Evolutionary conservation across 2,888 invertebrate species (phyloP).

Genomic region (Lasioglossum figueresi): DNA sequence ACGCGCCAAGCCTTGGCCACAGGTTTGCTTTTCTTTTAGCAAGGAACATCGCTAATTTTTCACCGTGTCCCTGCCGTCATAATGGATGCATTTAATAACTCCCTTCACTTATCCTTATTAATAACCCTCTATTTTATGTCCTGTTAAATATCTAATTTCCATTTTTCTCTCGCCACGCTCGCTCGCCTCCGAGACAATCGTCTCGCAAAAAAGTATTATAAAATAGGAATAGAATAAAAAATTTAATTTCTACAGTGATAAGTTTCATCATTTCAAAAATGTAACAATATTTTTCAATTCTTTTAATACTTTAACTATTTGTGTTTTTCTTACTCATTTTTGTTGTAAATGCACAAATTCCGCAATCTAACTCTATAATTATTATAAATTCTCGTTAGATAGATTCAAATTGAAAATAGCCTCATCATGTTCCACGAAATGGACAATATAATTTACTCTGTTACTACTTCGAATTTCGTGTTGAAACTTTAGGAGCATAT

Average conservation of each 20-base stretch:
- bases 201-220: too few species aligned
- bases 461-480: background rate
- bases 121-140: background rate
- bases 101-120: conserved; percentile 18
- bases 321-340: background rate
- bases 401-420: too few species aligned
- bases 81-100: conserved; percentile 29
- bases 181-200: background rate
- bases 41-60: conserved; percentile 20
- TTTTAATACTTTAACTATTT: background rate
- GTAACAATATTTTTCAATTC: background rate
- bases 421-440: too few species aligned
- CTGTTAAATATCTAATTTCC: conserved; percentile 1
- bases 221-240: background rate
- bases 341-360: background rate
- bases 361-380: too few species aligned
- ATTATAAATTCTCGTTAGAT: too few species aligned
- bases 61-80: background rate
- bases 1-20: background rate
- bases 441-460: background rate
- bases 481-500: background rate
- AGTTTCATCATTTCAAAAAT: background rate
- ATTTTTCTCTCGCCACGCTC: background rate
- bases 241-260: background rate
- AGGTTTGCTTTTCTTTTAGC: conserved; percentile 41